A percentile compares a stretch with the other conserved stretches of the same genome.
Conservation (phyloP, 1,140 invertebrate genomes). For the Aphelinus atriplicis region DNA sequence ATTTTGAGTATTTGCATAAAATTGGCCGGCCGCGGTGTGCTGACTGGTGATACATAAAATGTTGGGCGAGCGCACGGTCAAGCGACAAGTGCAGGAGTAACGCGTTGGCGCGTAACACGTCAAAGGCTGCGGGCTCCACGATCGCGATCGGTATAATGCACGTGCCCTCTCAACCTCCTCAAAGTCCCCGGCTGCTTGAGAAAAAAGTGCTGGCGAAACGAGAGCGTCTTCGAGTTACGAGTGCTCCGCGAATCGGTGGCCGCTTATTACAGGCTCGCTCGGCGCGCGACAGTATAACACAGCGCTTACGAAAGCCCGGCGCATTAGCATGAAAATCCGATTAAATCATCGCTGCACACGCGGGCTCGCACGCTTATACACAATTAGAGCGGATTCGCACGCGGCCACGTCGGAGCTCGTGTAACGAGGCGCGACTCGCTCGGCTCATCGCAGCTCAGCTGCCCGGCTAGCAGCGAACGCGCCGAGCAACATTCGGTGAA, state of each 20-base stretch:
- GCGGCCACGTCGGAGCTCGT: neutral
- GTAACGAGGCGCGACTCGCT: neutral
- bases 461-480: no score
- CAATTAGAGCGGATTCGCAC: constrained; percentile 16
- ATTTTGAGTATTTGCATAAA: no score
- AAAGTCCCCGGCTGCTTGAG: no score
- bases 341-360: constrained; percentile 13
- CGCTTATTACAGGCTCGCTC: no score
- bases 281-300: neutral
- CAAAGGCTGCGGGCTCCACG: no score
- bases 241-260: no score
- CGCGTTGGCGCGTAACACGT: neutral
- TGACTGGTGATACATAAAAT: no score
- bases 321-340: constrained; percentile 30
- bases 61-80: neutral
- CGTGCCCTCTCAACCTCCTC: neutral
- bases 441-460: no score
- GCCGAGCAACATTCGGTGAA: no score
- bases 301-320: constrained; percentile 3
- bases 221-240: neutral
- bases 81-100: constrained; percentile 8
- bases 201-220: no score
- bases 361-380: neutral
- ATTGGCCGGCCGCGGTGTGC: no score
- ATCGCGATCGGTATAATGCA: no score